A percentile compares a stretch with the other conserved stretches of the same genome.
phyloP scores from a whole-genome alignment of 2,888 invertebrate species.

The Thecophora atra region DNA sequence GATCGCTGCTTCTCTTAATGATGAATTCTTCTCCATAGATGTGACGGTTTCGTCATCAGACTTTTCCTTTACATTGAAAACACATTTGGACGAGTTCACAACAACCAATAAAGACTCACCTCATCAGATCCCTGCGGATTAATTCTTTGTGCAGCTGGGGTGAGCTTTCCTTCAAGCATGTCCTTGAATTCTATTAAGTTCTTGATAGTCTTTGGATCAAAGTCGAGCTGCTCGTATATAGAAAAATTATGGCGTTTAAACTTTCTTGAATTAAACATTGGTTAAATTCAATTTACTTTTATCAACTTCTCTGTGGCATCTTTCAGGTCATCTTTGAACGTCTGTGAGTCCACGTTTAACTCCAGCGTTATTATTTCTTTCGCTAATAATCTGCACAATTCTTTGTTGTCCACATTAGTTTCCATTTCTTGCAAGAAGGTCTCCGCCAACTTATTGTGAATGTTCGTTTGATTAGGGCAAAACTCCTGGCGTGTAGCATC shows the following conservation, averaged over 20 bases:
- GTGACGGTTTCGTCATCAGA: constrained; percentile 39
- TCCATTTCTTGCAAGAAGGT: constrained; percentile 62
- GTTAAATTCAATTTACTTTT: constrained; percentile 37
- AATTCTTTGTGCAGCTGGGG: constrained; percentile 46
- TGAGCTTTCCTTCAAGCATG: constrained; percentile 58
- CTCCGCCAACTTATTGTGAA: constrained; percentile 62
- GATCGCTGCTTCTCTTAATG: not conserved
- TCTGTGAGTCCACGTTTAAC: constrained; percentile 53
- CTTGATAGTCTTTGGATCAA: constrained; percentile 59
- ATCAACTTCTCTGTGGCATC: constrained; percentile 57
- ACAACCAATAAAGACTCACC: constrained; percentile 42
- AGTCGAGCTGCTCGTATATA: constrained; percentile 58
- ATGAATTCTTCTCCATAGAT: not conserved
- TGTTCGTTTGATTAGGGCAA: constrained; percentile 52
- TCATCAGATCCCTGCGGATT: constrained; percentile 50
- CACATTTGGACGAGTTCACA: not conserved
- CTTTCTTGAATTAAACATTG: not conserved
- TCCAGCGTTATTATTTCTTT: constrained; percentile 59
- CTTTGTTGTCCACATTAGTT: constrained; percentile 61
- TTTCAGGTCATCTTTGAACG: constrained; percentile 55
- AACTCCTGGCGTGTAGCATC: constrained; percentile 72
- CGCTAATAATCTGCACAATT: constrained; percentile 61
- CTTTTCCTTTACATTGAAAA: constrained; percentile 43
- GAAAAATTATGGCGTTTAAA: not conserved
- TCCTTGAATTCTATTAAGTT: constrained; percentile 58